A percentile compares a stretch with the other conserved stretches of the same genome.
Evolutionary conservation across 92 coral and sea anemone genomes (phyloP).

Genomic region (Isaurus tuberculatus): DNA sequence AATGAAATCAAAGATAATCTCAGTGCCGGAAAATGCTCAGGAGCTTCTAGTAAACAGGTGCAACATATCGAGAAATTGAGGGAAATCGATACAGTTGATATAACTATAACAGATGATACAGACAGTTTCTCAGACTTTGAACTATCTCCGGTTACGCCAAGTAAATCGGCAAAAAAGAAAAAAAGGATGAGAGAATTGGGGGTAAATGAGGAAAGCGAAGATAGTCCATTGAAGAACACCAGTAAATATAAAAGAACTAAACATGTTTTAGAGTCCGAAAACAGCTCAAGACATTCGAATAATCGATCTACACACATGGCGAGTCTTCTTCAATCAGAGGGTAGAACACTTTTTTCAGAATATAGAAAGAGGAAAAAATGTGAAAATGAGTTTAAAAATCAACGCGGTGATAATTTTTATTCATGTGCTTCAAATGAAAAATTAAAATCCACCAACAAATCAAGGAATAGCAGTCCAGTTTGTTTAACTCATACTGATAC

Average conservation of each 20-base stretch:
- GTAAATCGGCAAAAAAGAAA: constrained; percentile 19
- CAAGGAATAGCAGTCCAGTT: too few relatives aligned
- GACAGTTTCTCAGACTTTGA: constrained; percentile 27
- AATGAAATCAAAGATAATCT: neutral
- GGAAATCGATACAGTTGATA: neutral
- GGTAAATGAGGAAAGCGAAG: neutral
- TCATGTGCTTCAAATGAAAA: too few relatives aligned
- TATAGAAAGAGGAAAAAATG: too few relatives aligned
- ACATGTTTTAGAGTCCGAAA: constrained; percentile 14
- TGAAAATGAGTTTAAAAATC: too few relatives aligned
- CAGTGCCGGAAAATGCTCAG: neutral
- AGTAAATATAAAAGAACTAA: constrained; percentile 11
- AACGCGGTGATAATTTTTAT: too few relatives aligned
- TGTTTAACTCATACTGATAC: too few relatives aligned
- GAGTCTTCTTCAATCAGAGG: too few relatives aligned
- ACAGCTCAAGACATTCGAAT: neutral
- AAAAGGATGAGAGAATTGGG: constrained; percentile 1
- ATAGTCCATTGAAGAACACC: neutral
- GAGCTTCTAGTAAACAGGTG: neutral
- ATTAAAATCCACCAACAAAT: too few relatives aligned
- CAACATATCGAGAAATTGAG: neutral
- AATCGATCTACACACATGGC: too few relatives aligned
- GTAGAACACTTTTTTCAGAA: too few relatives aligned
- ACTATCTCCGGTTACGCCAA: constrained; percentile 13
- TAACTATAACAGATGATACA: neutral